phyloP scores from a whole-genome alignment of 2,797 vertebrate genomes.

The Dendrocincla fuliginosa region DNA sequence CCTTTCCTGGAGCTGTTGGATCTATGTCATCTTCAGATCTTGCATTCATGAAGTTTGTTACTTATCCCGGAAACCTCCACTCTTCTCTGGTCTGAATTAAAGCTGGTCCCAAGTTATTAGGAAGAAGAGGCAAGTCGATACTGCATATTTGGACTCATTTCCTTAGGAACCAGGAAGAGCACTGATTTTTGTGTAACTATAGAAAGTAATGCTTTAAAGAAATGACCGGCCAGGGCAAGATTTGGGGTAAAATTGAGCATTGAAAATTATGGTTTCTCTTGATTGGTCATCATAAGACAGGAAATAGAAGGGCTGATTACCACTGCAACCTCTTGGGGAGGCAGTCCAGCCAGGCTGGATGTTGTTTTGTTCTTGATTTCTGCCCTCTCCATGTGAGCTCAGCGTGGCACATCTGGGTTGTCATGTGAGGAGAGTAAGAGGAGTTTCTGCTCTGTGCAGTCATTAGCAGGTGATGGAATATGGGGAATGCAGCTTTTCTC shows the following conservation, averaged over 20 bases:
- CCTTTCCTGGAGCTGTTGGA: background rate
- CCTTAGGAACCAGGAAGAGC: background rate
- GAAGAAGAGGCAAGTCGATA: background rate
- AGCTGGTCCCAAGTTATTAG: background rate
- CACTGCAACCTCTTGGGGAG: background rate
- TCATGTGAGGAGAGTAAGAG: background rate
- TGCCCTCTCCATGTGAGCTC: background rate
- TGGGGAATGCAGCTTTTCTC: background rate
- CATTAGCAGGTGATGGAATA: background rate
- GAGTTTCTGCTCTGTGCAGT: background rate
- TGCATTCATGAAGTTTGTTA: background rate
- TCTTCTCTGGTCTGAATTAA: background rate
- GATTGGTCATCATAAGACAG: background rate
- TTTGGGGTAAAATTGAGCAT: background rate
- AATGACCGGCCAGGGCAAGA: background rate
- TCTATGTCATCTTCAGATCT: background rate
- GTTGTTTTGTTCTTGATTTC: conserved; percentile 34
- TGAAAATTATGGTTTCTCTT: background rate
- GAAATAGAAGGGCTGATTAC: conserved; percentile 32
- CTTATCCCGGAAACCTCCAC: background rate
- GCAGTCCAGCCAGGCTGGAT: background rate
- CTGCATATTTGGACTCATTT: background rate
- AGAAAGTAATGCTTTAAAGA: background rate
- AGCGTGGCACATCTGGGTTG: fast-evolving
- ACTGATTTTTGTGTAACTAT: background rate